phyloP scores from a whole-genome alignment of 2,113 vertebrate genomes.

The Aleadryas rufinucha region DNA sequence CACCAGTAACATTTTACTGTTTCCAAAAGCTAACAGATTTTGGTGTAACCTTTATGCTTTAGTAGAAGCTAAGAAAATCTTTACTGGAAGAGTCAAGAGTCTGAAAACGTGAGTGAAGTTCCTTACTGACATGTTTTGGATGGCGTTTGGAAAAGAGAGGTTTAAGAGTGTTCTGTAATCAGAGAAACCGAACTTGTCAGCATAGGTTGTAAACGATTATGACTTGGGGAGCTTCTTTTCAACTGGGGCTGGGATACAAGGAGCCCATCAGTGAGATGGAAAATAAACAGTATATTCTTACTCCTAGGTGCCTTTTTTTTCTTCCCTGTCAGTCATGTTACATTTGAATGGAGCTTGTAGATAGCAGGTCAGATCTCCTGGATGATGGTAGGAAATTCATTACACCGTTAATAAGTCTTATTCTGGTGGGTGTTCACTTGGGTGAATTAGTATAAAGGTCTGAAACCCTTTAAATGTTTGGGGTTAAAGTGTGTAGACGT shows the following conservation, averaged over 20 bases:
- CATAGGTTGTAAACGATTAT: not conserved
- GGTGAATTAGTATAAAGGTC: not conserved
- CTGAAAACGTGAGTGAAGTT: not conserved
- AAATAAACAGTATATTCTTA: not conserved
- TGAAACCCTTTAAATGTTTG: not conserved
- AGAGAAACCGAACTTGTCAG: not conserved
- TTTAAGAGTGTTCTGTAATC: not conserved
- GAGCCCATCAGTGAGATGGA: not conserved
- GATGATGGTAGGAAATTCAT: not conserved
- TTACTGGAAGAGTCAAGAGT: not conserved
- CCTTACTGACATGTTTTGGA: not conserved
- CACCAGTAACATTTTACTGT: not conserved
- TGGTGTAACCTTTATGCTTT: not conserved
- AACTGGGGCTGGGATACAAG: rapidly evolving
- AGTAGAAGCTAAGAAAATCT: not conserved
- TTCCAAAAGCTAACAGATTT: not conserved
- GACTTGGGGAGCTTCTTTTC: not conserved
- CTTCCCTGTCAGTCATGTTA: not conserved
- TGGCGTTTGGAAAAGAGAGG: not conserved
- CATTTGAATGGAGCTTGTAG: not conserved
- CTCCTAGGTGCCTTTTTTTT: not conserved
- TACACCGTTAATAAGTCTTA: not conserved
- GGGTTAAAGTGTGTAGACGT: not conserved
- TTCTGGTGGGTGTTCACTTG: not conserved
- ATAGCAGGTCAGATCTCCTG: not conserved